phyloP scores from a whole-genome alignment of 2,113 vertebrate species.

The Vanacampus margaritifer region DNA sequence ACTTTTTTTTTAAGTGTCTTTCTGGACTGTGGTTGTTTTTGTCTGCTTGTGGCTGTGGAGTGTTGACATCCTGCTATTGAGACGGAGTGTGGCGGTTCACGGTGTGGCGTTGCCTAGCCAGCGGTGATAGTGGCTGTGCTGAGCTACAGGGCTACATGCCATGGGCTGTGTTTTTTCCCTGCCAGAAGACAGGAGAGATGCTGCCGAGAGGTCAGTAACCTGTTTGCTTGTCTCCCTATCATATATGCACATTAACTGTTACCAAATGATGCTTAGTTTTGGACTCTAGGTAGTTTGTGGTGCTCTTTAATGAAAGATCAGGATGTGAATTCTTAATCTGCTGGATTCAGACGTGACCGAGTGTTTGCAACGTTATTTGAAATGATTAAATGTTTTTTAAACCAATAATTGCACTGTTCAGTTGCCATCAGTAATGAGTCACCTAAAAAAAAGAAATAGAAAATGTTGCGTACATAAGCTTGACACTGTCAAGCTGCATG shows the following conservation, averaged over 20 bases:
- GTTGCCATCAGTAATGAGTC: not conserved
- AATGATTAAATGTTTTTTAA: conserved; percentile 21
- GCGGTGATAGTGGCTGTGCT: conserved; percentile 42
- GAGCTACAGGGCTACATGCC: conserved; percentile 56
- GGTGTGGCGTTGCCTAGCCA: conserved; percentile 48
- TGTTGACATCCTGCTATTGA: conserved; percentile 46
- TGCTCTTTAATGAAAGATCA: not conserved
- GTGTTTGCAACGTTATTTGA: conserved; percentile 19
- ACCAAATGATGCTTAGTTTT: not conserved
- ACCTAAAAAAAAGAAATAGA: not conserved
- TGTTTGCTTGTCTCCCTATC: conserved; percentile 12
- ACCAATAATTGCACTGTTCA: conserved; percentile 11
- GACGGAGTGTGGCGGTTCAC: conserved; percentile 41
- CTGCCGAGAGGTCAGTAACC: conserved; percentile 82
- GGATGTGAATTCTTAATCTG: not conserved
- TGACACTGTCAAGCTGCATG: not conserved
- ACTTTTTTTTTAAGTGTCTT: conserved; percentile 23
- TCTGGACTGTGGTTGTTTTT: conserved; percentile 27
- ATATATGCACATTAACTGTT: not conserved
- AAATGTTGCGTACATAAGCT: not conserved
- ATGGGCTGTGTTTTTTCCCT: conserved; percentile 89
- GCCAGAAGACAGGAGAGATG: conserved; percentile 73
- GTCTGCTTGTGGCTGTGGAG: conserved; percentile 14
- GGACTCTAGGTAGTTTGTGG: not conserved
- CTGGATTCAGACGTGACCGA: not conserved